A percentile compares a stretch with the other conserved stretches of the same genome.
phyloP scores from a whole-genome alignment of 2,888 invertebrate species.

The Hypsopygia costalis region DNA sequence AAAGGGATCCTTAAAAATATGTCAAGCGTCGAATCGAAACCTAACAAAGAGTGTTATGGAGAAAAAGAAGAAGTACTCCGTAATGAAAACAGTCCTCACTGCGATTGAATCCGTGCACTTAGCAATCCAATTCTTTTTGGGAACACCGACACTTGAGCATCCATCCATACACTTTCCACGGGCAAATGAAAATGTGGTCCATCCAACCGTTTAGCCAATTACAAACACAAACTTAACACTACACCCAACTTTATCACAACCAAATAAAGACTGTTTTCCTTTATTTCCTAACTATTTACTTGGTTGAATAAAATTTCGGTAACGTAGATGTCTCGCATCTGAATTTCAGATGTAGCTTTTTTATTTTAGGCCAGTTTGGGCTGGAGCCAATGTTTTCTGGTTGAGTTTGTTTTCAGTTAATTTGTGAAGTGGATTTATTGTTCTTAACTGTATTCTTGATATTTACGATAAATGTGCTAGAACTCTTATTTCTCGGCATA shows the following conservation, averaged over 20 bases:
- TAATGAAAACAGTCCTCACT: conserved; percentile 4
- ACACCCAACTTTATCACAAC: not conserved
- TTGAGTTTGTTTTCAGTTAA: conserved; percentile 60
- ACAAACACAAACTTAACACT: conserved; percentile 20
- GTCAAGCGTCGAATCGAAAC: too few relatives aligned
- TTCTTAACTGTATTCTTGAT: conserved; percentile 20
- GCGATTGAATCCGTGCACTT: conserved; percentile 23
- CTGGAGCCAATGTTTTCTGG: conserved; percentile 50
- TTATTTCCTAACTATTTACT: conserved; percentile 4
- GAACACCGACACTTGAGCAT: conserved; percentile 16
- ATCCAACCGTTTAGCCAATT: conserved; percentile 46
- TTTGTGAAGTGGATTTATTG: conserved; percentile 45
- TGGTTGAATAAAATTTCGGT: conserved; percentile 36
- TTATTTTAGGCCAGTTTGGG: conserved; percentile 44
- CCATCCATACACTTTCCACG: conserved; percentile 21
- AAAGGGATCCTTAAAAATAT: too few relatives aligned
- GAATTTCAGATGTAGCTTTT: conserved; percentile 58
- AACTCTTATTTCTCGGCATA: too few relatives aligned
- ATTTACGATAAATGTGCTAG: too few relatives aligned
- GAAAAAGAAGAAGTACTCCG: too few relatives aligned
- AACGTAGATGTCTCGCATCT: conserved; percentile 43
- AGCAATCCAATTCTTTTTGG: conserved; percentile 15
- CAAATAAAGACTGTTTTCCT: conserved; percentile 15
- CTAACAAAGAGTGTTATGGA: too few relatives aligned
- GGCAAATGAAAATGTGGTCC: conserved; percentile 51